These are phyloP conservation scores for Anguilla anguilla DNA, from an alignment of 2,797 vertebrate species.

Conservation along the genomic window DNA sequence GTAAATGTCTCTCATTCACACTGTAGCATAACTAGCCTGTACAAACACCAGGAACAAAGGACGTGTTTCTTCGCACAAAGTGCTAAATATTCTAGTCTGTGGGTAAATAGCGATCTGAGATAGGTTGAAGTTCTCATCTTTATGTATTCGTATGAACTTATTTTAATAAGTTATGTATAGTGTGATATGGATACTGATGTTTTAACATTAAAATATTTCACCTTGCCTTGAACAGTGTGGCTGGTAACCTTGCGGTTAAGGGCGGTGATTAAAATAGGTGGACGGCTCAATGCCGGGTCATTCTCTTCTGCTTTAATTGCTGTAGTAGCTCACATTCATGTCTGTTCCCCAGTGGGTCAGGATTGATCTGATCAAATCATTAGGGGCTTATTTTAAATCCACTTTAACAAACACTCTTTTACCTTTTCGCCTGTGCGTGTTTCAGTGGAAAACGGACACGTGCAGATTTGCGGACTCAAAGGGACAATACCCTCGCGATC, in stretches of 20 bases:
- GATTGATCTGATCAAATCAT: conserved; percentile 5
- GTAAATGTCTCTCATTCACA: neutral
- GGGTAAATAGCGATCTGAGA: too few relatives aligned
- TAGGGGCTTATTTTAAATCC: conserved; percentile 27
- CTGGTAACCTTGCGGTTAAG: neutral
- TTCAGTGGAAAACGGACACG: neutral
- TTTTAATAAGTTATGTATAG: neutral
- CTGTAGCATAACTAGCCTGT: neutral
- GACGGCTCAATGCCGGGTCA: neutral
- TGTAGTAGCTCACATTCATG: neutral
- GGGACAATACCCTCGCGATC: neutral
- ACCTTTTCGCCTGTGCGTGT: neutral
- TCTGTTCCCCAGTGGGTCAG: neutral
- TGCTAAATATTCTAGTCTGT: too few relatives aligned
- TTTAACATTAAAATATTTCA: neutral
- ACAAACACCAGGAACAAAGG: neutral
- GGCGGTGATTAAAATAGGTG: neutral
- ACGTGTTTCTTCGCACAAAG: too few relatives aligned
- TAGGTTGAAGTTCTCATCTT: neutral
- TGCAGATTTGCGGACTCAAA: neutral
- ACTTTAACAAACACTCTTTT: neutral
- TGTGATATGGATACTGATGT: neutral
- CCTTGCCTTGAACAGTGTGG: neutral
- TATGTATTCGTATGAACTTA: neutral
- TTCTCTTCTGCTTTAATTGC: neutral